Evolutionary conservation across 2,797 vertebrate genomes (phyloP).

Genomic region (Buphagus erythrorhynchus): DNA sequence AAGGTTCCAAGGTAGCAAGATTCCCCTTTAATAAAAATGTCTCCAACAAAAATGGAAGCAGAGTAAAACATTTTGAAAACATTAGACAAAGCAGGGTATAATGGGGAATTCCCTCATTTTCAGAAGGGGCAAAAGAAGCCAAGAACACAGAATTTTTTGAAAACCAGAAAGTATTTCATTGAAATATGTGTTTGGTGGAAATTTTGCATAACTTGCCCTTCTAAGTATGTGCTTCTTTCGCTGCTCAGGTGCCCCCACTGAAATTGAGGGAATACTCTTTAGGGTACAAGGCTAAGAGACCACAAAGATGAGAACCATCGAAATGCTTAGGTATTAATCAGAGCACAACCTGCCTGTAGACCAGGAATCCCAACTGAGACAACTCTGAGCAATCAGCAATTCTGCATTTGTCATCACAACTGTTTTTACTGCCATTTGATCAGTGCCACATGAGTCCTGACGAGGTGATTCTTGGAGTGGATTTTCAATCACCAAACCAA

Average conservation of each 20-base stretch:
- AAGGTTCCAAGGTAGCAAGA: not conserved
- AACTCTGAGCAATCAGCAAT: conserved; percentile 62
- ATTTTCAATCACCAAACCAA: conserved; percentile 63
- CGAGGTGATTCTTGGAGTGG: conserved; percentile 31
- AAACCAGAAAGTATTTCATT: not conserved
- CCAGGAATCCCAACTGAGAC: conserved; percentile 45
- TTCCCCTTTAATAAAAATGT: not conserved
- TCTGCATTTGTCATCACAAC: conserved; percentile 70
- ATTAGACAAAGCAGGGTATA: not conserved
- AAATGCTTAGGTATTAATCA: conserved; percentile 21
- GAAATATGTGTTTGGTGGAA: not conserved
- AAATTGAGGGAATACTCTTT: not conserved
- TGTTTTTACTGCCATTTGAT: conserved; percentile 70
- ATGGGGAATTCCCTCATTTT: not conserved
- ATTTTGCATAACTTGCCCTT: not conserved
- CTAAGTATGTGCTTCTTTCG: not conserved
- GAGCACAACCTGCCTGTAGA: conserved; percentile 32
- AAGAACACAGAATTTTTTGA: not conserved
- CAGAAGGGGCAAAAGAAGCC: not conserved
- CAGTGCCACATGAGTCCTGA: conserved; percentile 57
- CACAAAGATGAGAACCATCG: not conserved
- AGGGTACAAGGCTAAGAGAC: not conserved
- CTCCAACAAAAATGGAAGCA: not conserved
- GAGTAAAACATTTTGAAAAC: not conserved
- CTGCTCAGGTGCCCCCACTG: not conserved